Percentiles rank a stretch among this genome's conserved stretches.
phyloP scores from a whole-genome alignment of 1,140 invertebrate genomes.

The Drosophila cardini region DNA sequence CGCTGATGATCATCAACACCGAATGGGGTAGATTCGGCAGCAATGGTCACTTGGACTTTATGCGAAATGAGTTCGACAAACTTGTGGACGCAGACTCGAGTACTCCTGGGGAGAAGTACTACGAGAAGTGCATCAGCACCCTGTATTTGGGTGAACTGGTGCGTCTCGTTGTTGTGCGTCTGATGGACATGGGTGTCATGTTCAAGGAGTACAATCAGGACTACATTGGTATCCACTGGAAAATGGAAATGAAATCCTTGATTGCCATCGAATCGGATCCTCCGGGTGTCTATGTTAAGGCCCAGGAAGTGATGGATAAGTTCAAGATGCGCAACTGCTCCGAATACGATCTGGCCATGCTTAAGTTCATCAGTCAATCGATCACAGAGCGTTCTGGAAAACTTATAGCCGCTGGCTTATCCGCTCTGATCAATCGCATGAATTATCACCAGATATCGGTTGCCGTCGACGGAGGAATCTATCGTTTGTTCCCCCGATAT shows the following conservation, averaged over 20 bases:
- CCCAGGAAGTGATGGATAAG: conserved; percentile 94
- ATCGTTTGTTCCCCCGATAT: conserved; percentile 94
- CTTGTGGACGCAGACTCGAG: conserved; percentile 93
- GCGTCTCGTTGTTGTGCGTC: conserved; percentile 80
- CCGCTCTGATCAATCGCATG: conserved; percentile 93
- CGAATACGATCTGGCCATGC: conserved; percentile 94
- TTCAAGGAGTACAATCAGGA: conserved; percentile 49
- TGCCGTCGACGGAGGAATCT: conserved; percentile 99
- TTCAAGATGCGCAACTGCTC: conserved; percentile 91
- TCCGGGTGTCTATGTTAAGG: conserved; percentile 91
- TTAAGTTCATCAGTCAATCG: conserved; percentile 94
- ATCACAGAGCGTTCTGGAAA: conserved; percentile 96
- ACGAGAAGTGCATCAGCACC: conserved; percentile 96
- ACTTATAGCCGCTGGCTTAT: conserved; percentile 94
- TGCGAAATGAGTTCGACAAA: conserved; percentile 94
- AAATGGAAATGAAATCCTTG: conserved; percentile 96
- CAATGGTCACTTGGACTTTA: conserved; percentile 92
- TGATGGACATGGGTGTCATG: conserved; percentile 54
- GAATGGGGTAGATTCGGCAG: conserved; percentile 99
- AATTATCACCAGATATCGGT: conserved; percentile 94
- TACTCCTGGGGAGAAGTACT: conserved; percentile 90
- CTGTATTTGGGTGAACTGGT: conserved; percentile 95
- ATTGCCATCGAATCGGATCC: conserved; percentile 96
- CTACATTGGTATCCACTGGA: conserved; percentile 59
- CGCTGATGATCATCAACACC: conserved; percentile 94